phyloP scores from a whole-genome alignment of 1,140 invertebrate species.

The Trissolcus basalis region DNA sequence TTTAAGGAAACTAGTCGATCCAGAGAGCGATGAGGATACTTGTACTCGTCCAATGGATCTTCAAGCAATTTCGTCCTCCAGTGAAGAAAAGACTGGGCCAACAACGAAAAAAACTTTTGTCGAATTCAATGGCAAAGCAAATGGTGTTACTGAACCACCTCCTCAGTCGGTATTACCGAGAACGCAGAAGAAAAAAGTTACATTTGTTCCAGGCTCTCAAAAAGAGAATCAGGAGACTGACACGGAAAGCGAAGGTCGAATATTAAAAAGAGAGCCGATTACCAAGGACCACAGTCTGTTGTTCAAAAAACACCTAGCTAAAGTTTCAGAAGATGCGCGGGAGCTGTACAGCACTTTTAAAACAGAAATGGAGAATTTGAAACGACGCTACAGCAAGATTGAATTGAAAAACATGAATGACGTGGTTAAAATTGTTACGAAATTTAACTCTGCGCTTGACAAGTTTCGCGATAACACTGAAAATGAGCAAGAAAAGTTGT shows the following conservation, averaged over 20 bases:
- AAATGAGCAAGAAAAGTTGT: conserved; percentile 24
- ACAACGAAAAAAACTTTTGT: too few relatives aligned
- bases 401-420: conserved; percentile 39
- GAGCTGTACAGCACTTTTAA: conserved; percentile 36
- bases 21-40: too few relatives aligned
- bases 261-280: conserved; percentile 19
- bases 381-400: conserved; percentile 34
- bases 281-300: conserved; percentile 18
- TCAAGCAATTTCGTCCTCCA: too few relatives aligned
- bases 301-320: conserved; percentile 31
- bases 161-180: too few relatives aligned
- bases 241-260: neutral
- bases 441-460: conserved; percentile 12
- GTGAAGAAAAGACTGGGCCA: too few relatives aligned
- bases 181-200: neutral
- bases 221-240: conserved; percentile 8
- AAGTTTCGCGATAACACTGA: conserved; percentile 14
- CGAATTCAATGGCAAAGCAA: too few relatives aligned
- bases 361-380: conserved; percentile 37
- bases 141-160: too few relatives aligned
- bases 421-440: conserved; percentile 25
- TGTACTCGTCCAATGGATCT: too few relatives aligned
- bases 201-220: neutral
- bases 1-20: too few relatives aligned
- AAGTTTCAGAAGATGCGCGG: conserved; percentile 14